Base-by-base conservation (phyloP, 2,888 invertebrate genomes). In the Amphipyra berbera region DNA sequence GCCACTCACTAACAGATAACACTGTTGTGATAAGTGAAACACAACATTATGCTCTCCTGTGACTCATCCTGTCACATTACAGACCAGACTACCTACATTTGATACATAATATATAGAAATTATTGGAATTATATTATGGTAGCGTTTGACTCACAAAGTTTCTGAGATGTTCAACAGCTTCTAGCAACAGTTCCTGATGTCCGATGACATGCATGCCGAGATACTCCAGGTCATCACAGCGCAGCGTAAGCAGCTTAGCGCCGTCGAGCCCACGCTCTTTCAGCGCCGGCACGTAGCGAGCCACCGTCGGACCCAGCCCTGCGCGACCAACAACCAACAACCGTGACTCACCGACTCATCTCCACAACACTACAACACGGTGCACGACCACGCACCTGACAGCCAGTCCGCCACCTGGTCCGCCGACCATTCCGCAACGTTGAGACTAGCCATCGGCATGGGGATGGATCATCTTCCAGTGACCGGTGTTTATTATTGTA, bases 351-450 rank as follows among this genome's bases (percentile, higher is more conserved):
- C 78, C 73, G 48, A 37, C 65, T 52, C 58, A 54, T 46, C 61
- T 56, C 15, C 50, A 68, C 52, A 62, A 68, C 59, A 74, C 73
- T 42, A 61, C 61, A 57, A 42, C 55, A 52, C 42, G 15, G 21
- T 27, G 15, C 47, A 33, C 42, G 10, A 14, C 38, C 44, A 83
- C 83, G 67, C 93, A 98, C 98, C 98, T 96, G 97, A 97, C 78
- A 98, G 91, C 98, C 98, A 98, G 88, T 98, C 98, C 76, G 97
- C 97, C 80, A 98, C 98, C 96, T 98, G 98, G 86, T 98, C 97
- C 61, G 97, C 97, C 81, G 97, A 96, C 98, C 98, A 98, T 93
- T 98, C 98, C 81, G 97, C 97, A 82, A 98, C 97, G 91, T 94
- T 93, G 64, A 93, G 78, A 61, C 87, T 90, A 79, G 89, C 89